These are phyloP conservation scores for Agonopterix heracliana DNA, from an alignment of 2,888 invertebrate genomes.

Conservation along the genomic window DNA sequence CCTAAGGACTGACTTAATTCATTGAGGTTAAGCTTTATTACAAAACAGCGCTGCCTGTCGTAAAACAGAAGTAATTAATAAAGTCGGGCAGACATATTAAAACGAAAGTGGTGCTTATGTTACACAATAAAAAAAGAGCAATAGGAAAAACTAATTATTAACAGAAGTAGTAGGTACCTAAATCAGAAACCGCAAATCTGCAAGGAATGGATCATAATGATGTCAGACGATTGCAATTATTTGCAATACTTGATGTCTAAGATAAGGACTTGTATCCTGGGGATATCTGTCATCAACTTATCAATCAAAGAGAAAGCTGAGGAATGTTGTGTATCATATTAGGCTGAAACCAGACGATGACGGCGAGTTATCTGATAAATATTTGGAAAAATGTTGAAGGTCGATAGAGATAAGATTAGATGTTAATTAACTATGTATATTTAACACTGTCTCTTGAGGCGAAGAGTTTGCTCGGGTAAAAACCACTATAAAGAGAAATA, in stretches of 20 bases:
- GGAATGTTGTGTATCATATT: constrained; percentile 1
- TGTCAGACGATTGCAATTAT: no score
- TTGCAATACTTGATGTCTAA: neutral
- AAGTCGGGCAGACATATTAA: constrained; percentile 1
- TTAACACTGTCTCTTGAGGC: no score
- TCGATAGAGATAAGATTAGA: constrained; percentile 42
- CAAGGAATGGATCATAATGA: no score
- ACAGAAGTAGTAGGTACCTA: no score
- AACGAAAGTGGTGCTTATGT: neutral
- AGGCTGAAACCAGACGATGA: constrained; percentile 1
- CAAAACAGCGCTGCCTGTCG: neutral
- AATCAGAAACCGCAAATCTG: no score
- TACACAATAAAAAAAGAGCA: no score
- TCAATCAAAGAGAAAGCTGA: no score
- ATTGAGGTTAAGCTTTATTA: neutral
- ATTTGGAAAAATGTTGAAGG: constrained; percentile 38
- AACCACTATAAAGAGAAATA: no score
- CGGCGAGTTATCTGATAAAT: constrained; percentile 21
- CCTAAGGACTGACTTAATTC: constrained; percentile 4
- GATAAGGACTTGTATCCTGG: neutral
- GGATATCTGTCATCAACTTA: no score
- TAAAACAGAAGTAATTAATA: neutral
- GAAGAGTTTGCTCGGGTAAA: no score
- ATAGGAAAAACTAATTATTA: no score
- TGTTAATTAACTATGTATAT: constrained; percentile 5